Conservation (phyloP, 2,888 invertebrate species). For the Andrena trimmerana region DNA sequence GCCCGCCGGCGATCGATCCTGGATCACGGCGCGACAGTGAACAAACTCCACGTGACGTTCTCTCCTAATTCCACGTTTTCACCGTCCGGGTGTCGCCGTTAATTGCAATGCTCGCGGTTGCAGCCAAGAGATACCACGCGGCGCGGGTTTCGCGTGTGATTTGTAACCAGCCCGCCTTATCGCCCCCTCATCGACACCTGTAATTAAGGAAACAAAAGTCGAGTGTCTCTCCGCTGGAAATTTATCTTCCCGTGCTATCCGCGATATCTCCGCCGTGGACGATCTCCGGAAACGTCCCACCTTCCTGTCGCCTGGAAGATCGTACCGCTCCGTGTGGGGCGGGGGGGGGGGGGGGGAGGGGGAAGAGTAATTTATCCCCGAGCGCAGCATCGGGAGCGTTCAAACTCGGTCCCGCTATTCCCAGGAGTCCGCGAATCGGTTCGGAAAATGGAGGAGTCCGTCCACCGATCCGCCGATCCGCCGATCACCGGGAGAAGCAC, state of each 20-base stretch:
- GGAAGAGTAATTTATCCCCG: background rate
- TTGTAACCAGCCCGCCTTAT: constrained; percentile 9
- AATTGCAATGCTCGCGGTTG: constrained; percentile 6
- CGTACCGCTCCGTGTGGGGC: background rate
- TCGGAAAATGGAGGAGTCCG: constrained; percentile 17
- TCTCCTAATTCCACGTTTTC: background rate
- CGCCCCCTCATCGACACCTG: constrained; percentile 16
- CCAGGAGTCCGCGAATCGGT: no score
- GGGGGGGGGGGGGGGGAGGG: no score
- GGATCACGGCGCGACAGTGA: background rate
- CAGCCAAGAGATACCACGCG: background rate
- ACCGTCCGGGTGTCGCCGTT: background rate
- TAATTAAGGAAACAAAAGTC: constrained; percentile 13
- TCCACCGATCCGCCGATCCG: constrained; percentile 27
- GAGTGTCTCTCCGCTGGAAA: background rate
- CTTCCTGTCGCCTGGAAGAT: background rate
- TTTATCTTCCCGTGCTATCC: background rate
- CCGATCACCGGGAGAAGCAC: constrained; percentile 39
- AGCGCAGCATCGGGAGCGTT: background rate
- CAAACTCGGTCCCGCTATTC: no score
- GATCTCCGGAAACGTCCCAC: background rate
- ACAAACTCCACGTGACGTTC: constrained; percentile 10
- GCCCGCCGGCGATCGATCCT: constrained; percentile 26
- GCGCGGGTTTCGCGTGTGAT: constrained; percentile 8
- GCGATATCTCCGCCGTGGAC: background rate